Percentiles rank a stretch among this genome's conserved stretches.
Conservation (phyloP, 2,888 invertebrate species). For the Lacanobia wlatinum region DNA sequence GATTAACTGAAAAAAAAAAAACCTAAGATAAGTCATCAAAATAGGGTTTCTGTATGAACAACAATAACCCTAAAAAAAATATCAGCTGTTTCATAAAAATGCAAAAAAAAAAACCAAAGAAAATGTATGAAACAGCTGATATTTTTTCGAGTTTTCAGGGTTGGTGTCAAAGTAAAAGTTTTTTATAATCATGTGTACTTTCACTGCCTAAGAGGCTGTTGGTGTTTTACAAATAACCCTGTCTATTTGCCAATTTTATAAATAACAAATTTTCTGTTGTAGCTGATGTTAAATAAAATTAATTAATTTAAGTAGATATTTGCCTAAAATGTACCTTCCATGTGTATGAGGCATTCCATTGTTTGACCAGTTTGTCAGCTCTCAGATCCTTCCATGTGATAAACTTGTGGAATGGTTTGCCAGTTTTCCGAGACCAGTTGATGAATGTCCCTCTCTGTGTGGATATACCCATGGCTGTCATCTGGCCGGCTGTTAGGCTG, state of each 20-base stretch:
- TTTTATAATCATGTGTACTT: too few relatives aligned
- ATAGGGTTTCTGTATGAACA: too few relatives aligned
- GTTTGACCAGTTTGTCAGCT: constrained; percentile 93
- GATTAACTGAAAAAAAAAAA: constrained; percentile 89
- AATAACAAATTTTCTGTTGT: too few relatives aligned
- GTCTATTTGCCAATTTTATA: too few relatives aligned
- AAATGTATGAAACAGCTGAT: too few relatives aligned
- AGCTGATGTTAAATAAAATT: too few relatives aligned
- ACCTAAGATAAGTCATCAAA: constrained; percentile 1
- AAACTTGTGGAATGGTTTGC: constrained; percentile 95
- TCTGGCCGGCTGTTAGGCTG: constrained; percentile 91
- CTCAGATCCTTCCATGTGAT: constrained; percentile 98
- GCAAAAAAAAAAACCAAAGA: too few relatives aligned
- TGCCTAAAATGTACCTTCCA: constrained; percentile 88
- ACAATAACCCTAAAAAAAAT: not conserved
- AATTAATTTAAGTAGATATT: constrained; percentile 19
- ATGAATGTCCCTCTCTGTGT: constrained; percentile 96
- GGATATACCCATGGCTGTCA: constrained; percentile 95
- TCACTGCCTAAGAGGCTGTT: too few relatives aligned
- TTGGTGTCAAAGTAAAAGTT: too few relatives aligned
- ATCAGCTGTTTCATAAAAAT: too few relatives aligned
- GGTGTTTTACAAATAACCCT: too few relatives aligned
- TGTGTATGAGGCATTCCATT: constrained; percentile 94
- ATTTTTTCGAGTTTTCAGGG: too few relatives aligned
- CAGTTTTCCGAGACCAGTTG: constrained; percentile 95